Evolutionary conservation across 2,888 invertebrate genomes (phyloP).

Genomic region (Scaeva pyrastri): DNA sequence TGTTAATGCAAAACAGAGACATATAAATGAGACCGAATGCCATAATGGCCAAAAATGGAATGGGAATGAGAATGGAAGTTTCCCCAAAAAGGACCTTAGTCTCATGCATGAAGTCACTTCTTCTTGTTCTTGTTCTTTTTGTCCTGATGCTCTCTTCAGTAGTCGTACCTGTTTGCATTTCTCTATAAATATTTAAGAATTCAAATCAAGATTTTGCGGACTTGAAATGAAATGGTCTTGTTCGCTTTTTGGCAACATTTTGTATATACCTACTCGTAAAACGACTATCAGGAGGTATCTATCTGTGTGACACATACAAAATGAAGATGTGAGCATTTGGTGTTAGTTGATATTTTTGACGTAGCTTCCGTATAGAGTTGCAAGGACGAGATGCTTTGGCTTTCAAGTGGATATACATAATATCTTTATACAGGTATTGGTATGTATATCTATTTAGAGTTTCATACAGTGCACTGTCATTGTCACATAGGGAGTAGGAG

Average conservation of each 20-base stretch:
- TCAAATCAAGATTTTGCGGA: constrained; percentile 82
- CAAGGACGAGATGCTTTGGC: constrained; percentile 33
- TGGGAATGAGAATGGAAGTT: not conserved
- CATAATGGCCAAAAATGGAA: constrained; percentile 18
- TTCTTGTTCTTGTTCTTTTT: not conserved
- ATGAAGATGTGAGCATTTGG: constrained; percentile 68
- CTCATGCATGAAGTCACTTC: constrained; percentile 61
- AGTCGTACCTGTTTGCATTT: constrained; percentile 66
- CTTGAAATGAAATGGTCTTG: constrained; percentile 41
- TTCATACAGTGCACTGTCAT: constrained; percentile 18
- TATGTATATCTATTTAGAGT: not conserved
- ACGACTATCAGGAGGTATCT: constrained; percentile 43
- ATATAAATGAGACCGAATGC: constrained; percentile 60
- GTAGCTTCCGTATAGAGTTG: constrained; percentile 4
- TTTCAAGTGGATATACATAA: not conserved
- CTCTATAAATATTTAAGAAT: constrained; percentile 83
- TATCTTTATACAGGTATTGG: too few species aligned
- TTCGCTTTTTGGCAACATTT: constrained; percentile 9
- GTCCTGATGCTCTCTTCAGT: too few species aligned
- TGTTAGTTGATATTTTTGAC: constrained; percentile 65
- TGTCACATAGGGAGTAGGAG: constrained; percentile 46
- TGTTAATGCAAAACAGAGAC: constrained; percentile 75
- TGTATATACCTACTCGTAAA: too few species aligned
- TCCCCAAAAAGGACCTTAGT: constrained; percentile 42
- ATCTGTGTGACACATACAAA: constrained; percentile 56